Base-by-base conservation (phyloP, 2,113 vertebrate species). In the Gasterosteus nipponicus region DNA sequence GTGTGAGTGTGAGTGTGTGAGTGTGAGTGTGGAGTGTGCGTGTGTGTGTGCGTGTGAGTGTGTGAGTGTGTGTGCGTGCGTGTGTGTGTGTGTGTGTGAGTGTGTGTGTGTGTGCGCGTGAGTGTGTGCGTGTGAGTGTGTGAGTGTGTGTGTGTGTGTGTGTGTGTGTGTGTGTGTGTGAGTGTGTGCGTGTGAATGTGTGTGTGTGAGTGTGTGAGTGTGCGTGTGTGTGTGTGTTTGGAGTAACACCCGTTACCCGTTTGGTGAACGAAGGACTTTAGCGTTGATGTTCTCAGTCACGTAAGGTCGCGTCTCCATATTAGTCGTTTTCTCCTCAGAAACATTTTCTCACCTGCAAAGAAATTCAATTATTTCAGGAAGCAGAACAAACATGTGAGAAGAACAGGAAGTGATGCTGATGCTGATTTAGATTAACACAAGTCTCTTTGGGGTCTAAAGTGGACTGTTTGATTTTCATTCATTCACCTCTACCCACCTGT, bases 21-120 rank as follows among this genome's bases (percentile, higher is more conserved):
- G 19, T 44, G 7, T n/a, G n/a, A n/a, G n/a, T n/a, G n/a, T n/a
- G n/a, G n/a, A n/a, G n/a, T n/a, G n/a, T n/a, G n/a, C n/a, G n/a
- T n/a, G 41, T 41, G 6, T 38, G n/a, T 59, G 41, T 58, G 31
- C 49, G 38, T 56, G 56, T 58, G 15, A 70, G 31, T 70, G 65
- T 60, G 46, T 65, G 19, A 61, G 49, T 42, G 59, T 54, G n/a
- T 49, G 2, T 66, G 14, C 19, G 7, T 77, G 18, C 54, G 18
- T 44, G 19, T 44, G 7, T 18, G 8, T 58, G 26, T 42, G 41
- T 41, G 6, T 38, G n/a, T 59, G 41, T 58, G 31, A 59, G 38
- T 56, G 56, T 58, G 15, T 75, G 31, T 70, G 65, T 60, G 46
- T 65, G 19, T n/a, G n/a, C n/a, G n/a, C 61, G 49, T 42, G 59